Evolutionary conservation across 2,797 vertebrate species (phyloP), one percentile per base, ranked within the genome.

Genomic region (Brachyrhaphis roseni): DNA sequence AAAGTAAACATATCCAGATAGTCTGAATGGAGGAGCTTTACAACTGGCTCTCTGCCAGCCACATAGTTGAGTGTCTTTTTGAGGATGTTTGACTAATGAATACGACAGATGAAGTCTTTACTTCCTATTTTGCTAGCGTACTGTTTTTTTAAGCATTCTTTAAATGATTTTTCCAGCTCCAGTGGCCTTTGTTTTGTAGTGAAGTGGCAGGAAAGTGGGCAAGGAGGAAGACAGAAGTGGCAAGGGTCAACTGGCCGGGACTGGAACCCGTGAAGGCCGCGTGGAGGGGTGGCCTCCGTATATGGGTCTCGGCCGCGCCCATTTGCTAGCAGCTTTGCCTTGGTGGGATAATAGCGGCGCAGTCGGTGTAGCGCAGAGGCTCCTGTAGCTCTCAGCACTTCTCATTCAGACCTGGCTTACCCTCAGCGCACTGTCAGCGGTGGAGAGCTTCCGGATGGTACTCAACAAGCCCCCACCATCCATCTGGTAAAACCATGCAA

Each of bases 371-470:
- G 81, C 20, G 53, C 41, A 70, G 78, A 80, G 87, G 84, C 87
- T 89, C 86, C 84, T 90, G 92, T 94, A 91, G 84, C 87, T 87
- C 89, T 95, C 94, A 95, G 94, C 95, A 95, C 88, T 95, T 95
- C 93, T 90, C 93, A 95, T 96, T 95, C 93, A 95, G 91, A 73
- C 78, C 89, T 39, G 90, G 94, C 94, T 96, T 96, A 95, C 81
- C 76, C 78, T 86, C 89, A 12, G 75, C 73, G 92, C 94, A 76
- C 78, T 72, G 93, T 95, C 95, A 95, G 95, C 95, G 64, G 73
- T 8, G 77, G 78, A 74, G 79, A 76, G 86, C 86, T 88, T 91
- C 92, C 82, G 82, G 90, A 76, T 82, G 83, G 75, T 74, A 74
- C 82, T 70, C 28, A 28, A 82, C 72, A 82, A 76, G 84, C 77